Evolutionary conservation across 2,888 invertebrate species (phyloP), one percentile per base, ranked within the genome.

Genomic region (Diadegma fenestrale): DNA sequence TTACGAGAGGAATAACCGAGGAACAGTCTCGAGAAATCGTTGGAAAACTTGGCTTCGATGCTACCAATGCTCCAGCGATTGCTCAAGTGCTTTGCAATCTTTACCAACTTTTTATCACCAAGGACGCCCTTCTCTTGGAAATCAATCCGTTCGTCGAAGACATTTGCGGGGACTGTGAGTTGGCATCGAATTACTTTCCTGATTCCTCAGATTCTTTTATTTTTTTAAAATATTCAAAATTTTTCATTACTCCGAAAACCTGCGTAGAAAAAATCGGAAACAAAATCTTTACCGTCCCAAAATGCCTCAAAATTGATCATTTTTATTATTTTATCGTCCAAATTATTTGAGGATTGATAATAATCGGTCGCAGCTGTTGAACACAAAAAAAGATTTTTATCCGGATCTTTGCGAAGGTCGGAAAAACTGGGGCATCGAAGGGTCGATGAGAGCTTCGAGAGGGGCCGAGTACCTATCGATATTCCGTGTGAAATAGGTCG

Each of bases 121-220:
- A 98, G 92, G 99, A 99, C 94, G 98, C 98, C 1, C 95, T 98
- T 26, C 94, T 98, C 84, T 96, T 98, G 91, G 99, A 99, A 95
- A 97, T 99, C 80, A 99, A 99, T 94, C 99, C 99, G 4, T 97
- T 98, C 91, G 98, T 99, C 54, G 99, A 99, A 94, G 98, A 98
- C 94, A 97, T 97, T 33, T 95, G 96, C 89, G 97, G 97, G 90
- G 94, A 96, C 92, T 97, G 97, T 97, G 94, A 95, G 95, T 72
- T 73, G 71, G n/a, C 43, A 33, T 58, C n/a, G 14, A 26, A n/a
- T n/a, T n/a, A n/a, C n/a, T n/a, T n/a, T n/a, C n/a, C n/a, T n/a
- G n/a, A n/a, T n/a, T n/a, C n/a, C n/a, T n/a, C n/a, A n/a, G n/a
- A n/a, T n/a, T n/a, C n/a, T n/a, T n/a, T n/a, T n/a, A n/a, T n/a